Conservation (phyloP, 2,113 vertebrate genomes). For the Nycticorax nycticorax region DNA sequence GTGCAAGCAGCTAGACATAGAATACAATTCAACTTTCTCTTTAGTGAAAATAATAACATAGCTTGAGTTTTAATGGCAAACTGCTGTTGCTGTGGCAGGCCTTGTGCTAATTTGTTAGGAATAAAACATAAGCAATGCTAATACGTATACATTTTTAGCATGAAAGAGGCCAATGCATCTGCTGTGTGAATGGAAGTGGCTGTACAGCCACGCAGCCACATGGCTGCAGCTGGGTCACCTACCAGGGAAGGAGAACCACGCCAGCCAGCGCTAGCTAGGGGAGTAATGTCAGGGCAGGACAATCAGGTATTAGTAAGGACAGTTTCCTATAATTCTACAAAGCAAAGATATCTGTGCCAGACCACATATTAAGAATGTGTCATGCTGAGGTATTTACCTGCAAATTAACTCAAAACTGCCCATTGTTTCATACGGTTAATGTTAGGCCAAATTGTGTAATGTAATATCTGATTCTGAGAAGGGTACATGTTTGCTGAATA, state of each 20-base stretch:
- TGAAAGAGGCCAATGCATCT: not conserved
- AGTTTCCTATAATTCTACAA: not conserved
- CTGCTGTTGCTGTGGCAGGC: not conserved
- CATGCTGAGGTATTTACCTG: not conserved
- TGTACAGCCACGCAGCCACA: rapidly evolving
- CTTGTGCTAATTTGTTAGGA: not conserved
- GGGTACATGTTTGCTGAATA: not conserved
- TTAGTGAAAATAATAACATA: not conserved
- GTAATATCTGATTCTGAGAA: not conserved
- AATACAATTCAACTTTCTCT: not conserved
- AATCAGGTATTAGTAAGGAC: not conserved
- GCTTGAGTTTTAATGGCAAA: not conserved
- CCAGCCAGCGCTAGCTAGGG: not conserved
- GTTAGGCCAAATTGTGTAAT: not conserved
- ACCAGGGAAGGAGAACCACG: no score
- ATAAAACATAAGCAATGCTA: not conserved
- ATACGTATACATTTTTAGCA: rapidly evolving
- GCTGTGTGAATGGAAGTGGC: not conserved
- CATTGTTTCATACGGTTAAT: not conserved
- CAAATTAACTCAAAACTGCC: not conserved
- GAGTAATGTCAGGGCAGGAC: not conserved
- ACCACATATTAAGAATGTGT: not conserved
- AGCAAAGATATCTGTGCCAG: not conserved
- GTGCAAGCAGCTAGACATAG: not conserved
- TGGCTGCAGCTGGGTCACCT: not conserved